Evolutionary conservation across 2,888 invertebrate species (phyloP), one percentile per base, ranked within the genome.

Genomic region (Rhagonycha fulva): DNA sequence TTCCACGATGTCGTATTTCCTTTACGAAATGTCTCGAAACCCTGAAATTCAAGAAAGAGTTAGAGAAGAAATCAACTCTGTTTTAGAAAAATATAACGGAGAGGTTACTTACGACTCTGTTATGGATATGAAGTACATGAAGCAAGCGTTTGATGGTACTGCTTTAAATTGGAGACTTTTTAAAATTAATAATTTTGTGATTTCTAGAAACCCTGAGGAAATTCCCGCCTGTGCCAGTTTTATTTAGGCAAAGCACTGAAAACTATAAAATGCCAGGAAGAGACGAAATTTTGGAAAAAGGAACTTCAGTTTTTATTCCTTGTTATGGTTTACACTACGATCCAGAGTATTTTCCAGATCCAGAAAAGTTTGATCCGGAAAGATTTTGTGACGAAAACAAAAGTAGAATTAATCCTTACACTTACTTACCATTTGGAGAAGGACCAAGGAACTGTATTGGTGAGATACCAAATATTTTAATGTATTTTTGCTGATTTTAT

Each of bases 401-500:
- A 66, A 23, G 5, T 24, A 66, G 24, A 24, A 66, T 66, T 66
- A 24, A 24, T 69, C 88, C 88, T 0, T 90, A 88, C 78, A 88
- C 89, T 74, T 90, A 89, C 88, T 87, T 91, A 87, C 90, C 91
- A 0, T 91, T 91, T 82, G 91, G 91, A 4, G 91, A 90, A 83
- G 91, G 91, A 0, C 91, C 91, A 7, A 87, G 90, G 78, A 89
- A 90, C 84, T 91, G 91, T 82, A 87, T 91, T 82, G 91, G 91
- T 90, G 84, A 24, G 19, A 24, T 62, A 14, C 0, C 7, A 4
- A 63, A 63, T 24, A 63, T 24, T 3, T 63, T 2, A 12, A 1
- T 11, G 7, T 14, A 19, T 0, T 63, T 23, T 63, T n/a, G 23
- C 10, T 66, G 9, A 24, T 19, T 23, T 1, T 7, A 68, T 68